Base-by-base conservation (phyloP, 2,797 vertebrate species). In the Sebastes oblongus region DNA sequence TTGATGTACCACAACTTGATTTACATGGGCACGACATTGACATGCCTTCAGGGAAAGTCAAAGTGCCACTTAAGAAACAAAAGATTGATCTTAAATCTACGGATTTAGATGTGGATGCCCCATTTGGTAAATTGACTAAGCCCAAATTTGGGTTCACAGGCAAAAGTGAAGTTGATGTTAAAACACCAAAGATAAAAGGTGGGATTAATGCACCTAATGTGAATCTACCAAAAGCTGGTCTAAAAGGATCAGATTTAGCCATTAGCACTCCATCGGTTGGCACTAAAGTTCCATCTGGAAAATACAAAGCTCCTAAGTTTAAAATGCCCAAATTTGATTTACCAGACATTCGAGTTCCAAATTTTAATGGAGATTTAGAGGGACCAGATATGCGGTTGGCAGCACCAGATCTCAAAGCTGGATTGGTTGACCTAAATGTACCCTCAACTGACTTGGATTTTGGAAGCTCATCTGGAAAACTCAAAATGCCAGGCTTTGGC, bases 281-380 rank as follows among this genome's bases (percentile, higher is more conserved):
- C 64, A 56, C 88, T 20, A 80, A 89, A 66, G 27, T 66, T 22
- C 73, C 59, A 30, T 62, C 87, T 76, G 78, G 64, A 58, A 89
- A 92, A 66, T 90, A 86, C 62, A 91, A 90, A 24, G 24, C 89
- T 55, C 92, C 93, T 8, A 90, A 77, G 1, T 93, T 94, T 70
- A 71, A 61, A 46, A 93, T 93, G 92, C 92, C 94, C 0, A 88
- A 79, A 36, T 93, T 91, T 89, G 82, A 71, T 73, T 78, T 91
- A 30, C 91, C 83, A 82, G 16, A 72, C 1, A 78, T 92, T 62
- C 12, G 65, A 58, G 67, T 87, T 72, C 88, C 89, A 80, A 61
- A 25, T 42, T 70, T 82, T 12, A 56, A 77, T 73, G 74, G 60
- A 42, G 50, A 90, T 50, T 42, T 88, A n/a, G 24, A 68, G 2